Evolutionary conservation across 2,113 vertebrate genomes (phyloP).

Genomic region (Oophaga pumilio): DNA sequence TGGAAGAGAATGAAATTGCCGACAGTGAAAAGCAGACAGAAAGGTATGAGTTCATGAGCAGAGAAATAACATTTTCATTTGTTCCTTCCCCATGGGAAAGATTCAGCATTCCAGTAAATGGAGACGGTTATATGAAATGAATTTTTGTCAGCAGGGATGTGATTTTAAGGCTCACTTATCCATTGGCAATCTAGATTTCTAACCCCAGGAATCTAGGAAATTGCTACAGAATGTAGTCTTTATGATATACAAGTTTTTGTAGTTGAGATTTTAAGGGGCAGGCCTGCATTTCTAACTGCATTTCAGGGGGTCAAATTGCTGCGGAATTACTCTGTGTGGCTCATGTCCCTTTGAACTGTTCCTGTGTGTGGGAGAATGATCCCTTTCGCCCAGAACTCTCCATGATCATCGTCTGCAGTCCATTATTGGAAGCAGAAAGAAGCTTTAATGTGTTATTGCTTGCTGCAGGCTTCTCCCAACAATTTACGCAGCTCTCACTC

Average conservation of each 20-base stretch:
- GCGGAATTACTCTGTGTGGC: conserved; percentile 63
- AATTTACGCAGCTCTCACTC: conserved; percentile 52
- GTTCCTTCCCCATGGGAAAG: conserved; percentile 94
- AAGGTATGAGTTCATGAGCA: conserved; percentile 98
- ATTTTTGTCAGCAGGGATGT: conserved; percentile 94
- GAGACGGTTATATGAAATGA: conserved; percentile 98
- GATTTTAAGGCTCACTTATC: conserved; percentile 99
- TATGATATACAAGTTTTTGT: conserved; percentile 84
- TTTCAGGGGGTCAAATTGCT: conserved; percentile 67
- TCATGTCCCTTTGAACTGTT: conserved; percentile 66
- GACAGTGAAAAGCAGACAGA: conserved; percentile 93
- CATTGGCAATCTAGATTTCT: conserved; percentile 98
- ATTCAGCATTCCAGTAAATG: conserved; percentile 96
- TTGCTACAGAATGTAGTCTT: conserved; percentile 90
- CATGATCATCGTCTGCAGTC: conserved; percentile 67
- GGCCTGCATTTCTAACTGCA: conserved; percentile 65
- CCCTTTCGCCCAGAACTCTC: conserved; percentile 64
- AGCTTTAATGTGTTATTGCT: conserved; percentile 49
- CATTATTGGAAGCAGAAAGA: conserved; percentile 58
- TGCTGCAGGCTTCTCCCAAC: conserved; percentile 58
- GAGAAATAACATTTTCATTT: conserved; percentile 99
- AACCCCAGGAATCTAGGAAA: conserved; percentile 91
- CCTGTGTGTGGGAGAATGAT: conserved; percentile 63
- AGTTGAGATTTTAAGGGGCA: conserved; percentile 71
- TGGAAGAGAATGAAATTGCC: conserved; percentile 97